Evolutionary conservation across 2,797 vertebrate genomes (phyloP).

Genomic region (Microcaecilia unicolor): DNA sequence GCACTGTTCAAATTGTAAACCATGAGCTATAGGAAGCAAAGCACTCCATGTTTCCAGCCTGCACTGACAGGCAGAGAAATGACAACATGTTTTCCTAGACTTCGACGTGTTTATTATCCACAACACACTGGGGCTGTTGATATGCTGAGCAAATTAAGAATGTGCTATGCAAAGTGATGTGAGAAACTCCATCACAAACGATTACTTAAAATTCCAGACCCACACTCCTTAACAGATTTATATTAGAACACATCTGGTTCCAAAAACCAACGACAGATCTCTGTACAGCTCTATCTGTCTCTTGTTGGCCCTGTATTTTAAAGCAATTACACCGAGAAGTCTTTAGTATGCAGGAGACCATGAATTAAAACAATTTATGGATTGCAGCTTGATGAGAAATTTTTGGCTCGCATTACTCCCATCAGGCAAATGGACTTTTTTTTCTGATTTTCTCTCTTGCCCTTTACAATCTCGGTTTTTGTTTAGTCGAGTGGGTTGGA

Average conservation of each 20-base stretch:
- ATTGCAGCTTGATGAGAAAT: background rate
- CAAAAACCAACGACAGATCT: background rate
- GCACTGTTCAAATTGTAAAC: no score
- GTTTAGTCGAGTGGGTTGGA: conserved; percentile 13
- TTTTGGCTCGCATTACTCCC: conserved; percentile 7
- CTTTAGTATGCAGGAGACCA: conserved; percentile 1
- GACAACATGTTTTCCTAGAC: no score
- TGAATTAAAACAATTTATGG: conserved; percentile 5
- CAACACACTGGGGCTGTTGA: no score
- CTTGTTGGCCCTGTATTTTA: background rate
- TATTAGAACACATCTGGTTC: background rate
- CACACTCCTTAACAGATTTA: no score
- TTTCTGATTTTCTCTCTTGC: background rate
- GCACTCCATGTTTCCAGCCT: no score
- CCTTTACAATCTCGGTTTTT: background rate
- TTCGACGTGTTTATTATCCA: no score
- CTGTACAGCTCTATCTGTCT: background rate
- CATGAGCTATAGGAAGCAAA: no score
- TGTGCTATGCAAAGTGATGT: no score
- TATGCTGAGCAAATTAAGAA: no score
- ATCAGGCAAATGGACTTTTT: conserved; percentile 2
- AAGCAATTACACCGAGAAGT: background rate
- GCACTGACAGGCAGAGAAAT: no score
- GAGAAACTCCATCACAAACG: no score
- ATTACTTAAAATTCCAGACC: no score